Evolutionary conservation across 37 sponge, comb jelly and placozoan species (phyloP).

Genomic region (Chondrosia reniformis): DNA sequence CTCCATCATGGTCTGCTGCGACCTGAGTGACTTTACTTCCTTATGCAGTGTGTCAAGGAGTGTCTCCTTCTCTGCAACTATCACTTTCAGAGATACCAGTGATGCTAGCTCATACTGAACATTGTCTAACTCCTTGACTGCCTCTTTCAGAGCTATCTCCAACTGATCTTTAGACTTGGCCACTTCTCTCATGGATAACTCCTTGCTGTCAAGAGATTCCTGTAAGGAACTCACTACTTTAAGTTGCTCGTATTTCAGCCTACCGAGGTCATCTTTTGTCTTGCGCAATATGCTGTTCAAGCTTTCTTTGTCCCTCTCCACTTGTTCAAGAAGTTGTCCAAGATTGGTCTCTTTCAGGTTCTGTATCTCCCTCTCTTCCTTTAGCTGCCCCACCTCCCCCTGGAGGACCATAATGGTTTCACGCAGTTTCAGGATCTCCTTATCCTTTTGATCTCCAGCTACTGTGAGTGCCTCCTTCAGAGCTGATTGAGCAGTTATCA

Average conservation of each 20-base stretch:
- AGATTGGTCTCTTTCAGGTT: constrained; percentile 15
- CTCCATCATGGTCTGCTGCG: neutral
- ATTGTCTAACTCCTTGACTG: neutral
- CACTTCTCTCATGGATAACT: neutral
- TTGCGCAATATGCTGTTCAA: neutral
- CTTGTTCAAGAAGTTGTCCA: neutral
- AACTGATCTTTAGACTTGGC: neutral
- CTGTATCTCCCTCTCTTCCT: neutral
- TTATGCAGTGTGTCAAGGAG: constrained; percentile 29
- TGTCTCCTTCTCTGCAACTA: constrained; percentile 18
- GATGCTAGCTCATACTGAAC: constrained; percentile 9
- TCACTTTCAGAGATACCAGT: neutral
- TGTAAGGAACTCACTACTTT: constrained; percentile 13
- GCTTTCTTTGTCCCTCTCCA: constrained; percentile 8
- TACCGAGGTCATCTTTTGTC: neutral
- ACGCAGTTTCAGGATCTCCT: constrained; percentile 41
- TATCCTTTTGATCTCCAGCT: constrained; percentile 45
- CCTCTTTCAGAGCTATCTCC: constrained; percentile 10
- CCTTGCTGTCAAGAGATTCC: constrained; percentile 20
- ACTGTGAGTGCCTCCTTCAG: constrained; percentile 34
- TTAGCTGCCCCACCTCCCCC: neutral
- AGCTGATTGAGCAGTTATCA: constrained; percentile 47
- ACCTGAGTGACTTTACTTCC: constrained; percentile 14
- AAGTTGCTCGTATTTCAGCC: constrained; percentile 1
- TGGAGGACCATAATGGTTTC: constrained; percentile 23